Conservation (phyloP, 2,113 vertebrate species). For the Pachycephala philippinensis region DNA sequence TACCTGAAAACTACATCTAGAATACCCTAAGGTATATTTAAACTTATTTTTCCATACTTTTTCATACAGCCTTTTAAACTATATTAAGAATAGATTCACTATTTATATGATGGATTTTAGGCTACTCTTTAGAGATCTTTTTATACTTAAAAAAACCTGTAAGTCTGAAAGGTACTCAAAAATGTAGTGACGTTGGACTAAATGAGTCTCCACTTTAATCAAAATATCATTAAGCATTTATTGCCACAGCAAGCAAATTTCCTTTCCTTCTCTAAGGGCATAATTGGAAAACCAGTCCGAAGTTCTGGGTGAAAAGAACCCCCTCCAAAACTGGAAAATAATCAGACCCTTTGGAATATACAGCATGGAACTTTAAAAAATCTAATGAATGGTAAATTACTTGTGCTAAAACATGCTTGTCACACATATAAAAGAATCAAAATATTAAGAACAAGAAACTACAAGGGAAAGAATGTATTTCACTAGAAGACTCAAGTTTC, state of each 20-base stretch:
- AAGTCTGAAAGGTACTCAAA: not conserved
- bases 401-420: not conserved
- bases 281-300: not conserved
- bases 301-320: not conserved
- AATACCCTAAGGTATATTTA: not conserved
- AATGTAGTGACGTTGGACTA: not conserved
- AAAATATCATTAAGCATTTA: not conserved
- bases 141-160: not conserved
- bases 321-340: not conserved
- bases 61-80: not conserved
- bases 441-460: not conserved
- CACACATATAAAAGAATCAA: not conserved
- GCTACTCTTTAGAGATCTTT: not conserved
- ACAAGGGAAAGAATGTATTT: not conserved
- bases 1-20: not conserved
- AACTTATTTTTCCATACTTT: not conserved
- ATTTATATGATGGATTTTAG: not conserved
- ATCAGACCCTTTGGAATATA: not conserved
- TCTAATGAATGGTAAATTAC: not conserved
- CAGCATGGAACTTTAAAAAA: not conserved
- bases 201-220: not conserved
- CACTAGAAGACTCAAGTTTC: not conserved
- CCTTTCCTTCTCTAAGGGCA: not conserved
- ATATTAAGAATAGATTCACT: not conserved
- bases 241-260: not conserved